Conservation (phyloP, 2,888 invertebrate species). For the Dicycla oo region DNA sequence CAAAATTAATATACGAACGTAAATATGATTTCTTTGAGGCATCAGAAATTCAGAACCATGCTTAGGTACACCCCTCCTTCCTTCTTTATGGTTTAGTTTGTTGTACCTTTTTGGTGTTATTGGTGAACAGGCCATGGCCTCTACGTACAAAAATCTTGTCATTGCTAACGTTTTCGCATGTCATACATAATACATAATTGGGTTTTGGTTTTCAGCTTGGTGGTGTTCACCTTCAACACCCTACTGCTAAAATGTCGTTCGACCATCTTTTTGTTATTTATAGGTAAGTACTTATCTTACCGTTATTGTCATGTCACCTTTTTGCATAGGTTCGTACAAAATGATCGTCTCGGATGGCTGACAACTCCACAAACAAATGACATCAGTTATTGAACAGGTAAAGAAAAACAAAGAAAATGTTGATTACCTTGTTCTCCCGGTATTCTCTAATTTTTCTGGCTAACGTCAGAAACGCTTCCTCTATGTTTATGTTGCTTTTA, state of each 20-base stretch:
- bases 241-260: not conserved
- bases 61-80: not conserved
- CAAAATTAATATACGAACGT: not conserved
- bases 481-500: conserved; percentile 96
- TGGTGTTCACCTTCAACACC: no score
- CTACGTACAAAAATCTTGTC: not conserved
- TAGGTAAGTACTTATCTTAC: not conserved
- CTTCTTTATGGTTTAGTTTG: not conserved
- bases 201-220: not conserved
- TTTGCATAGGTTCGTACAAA: not conserved
- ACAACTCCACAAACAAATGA: not conserved
- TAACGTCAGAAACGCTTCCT: conserved; percentile 94
- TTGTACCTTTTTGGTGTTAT: not conserved
- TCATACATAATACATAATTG: not conserved
- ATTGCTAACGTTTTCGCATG: not conserved
- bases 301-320: not conserved
- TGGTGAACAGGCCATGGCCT: not conserved
- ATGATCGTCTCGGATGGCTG: not conserved
- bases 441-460: conserved; percentile 96
- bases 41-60: not conserved
- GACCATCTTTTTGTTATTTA: not conserved
- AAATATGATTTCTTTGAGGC: not conserved
- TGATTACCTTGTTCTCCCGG: conserved; percentile 93
- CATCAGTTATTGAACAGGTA: not conserved
- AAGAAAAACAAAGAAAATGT: not conserved